Base-by-base conservation (phyloP, 2,888 invertebrate genomes). In the Oligia strigilis region DNA sequence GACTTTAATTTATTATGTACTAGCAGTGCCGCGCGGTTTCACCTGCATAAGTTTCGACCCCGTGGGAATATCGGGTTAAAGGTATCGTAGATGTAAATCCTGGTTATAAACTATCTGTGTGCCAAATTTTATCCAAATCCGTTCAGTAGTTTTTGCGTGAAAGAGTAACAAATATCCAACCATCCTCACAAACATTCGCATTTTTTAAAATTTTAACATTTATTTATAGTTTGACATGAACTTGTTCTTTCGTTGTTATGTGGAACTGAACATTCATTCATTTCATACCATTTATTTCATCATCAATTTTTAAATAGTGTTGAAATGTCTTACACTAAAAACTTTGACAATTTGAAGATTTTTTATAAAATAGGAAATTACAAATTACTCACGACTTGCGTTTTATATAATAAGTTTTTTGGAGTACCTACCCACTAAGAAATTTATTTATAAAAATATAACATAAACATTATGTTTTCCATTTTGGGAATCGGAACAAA, bases 231-330 rank as follows among this genome's bases (percentile, higher is more conserved):
- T 36, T 76, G 49, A 3, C 4, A 43, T 66, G 43, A 78, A 78
- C 64, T 70, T 67, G 72, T 72, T 77, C n/a, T 17, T 60, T 69
- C 70, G 76, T 75, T 77, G 64, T 70, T 76, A 36, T 66, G 67
- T 72, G 52, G 73, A 81, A 67, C 43, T 70, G n/a, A 71, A 6
- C 14, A 29, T 29, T 62, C 5, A 29, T 6, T 60, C 2, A 62
- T 62, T 62, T 19, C 19, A 55, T 14, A 14, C 14, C 49, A 49
- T 60, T 14, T 6, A 14, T 58, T 23, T 62, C n/a, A 60, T 60
- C 13, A n/a, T 4, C 2, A 4, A 4, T n/a, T 62, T 62, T 62
- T 29, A n/a, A 5, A 29, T 62, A n/a, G 29, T 60, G 23, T 60
- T 5, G 60, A 13, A 29, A 60, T 29, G 60, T 60, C n/a, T 60